Evolutionary conservation across 2,888 invertebrate species (phyloP).

Genomic region (Troglohyphantes excavatus): DNA sequence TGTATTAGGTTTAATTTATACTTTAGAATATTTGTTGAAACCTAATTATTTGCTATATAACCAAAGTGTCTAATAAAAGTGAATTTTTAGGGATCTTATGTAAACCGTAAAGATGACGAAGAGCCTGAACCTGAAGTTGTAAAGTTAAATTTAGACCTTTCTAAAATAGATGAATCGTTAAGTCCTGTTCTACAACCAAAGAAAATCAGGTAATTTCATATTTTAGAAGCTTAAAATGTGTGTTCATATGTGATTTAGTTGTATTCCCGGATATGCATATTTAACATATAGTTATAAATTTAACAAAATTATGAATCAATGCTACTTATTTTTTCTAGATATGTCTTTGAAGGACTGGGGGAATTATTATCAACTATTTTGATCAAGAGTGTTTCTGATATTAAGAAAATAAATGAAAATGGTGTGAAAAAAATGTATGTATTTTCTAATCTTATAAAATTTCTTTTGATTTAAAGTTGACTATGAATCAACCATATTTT

Average conservation of each 20-base stretch:
- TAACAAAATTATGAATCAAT: too few species aligned
- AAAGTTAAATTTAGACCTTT: constrained; percentile 89
- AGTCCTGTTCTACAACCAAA: constrained; percentile 89
- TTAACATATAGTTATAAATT: background rate
- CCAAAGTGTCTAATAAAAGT: background rate
- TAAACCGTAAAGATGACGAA: constrained; percentile 87
- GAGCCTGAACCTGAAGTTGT: constrained; percentile 90
- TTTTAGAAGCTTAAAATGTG: background rate
- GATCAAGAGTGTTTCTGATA: constrained; percentile 90
- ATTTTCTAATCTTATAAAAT: background rate
- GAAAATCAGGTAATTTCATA: constrained; percentile 87
- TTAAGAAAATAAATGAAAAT: constrained; percentile 90
- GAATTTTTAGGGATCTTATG: constrained; percentile 80
- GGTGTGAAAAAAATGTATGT: constrained; percentile 89
- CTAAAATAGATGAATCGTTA: constrained; percentile 90
- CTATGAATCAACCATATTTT: background rate
- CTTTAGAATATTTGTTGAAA: background rate
- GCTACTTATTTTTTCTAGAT: constrained; percentile 85
- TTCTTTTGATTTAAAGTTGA: background rate
- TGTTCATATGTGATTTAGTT: background rate
- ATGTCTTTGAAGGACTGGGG: constrained; percentile 94
- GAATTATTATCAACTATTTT: constrained; percentile 90
- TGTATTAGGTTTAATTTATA: background rate
- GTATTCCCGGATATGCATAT: background rate
- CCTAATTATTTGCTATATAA: too few species aligned